Evolutionary conservation across 2,797 vertebrate genomes (phyloP), one percentile per base, ranked within the genome.

Genomic region (Etheostoma perlongum): DNA sequence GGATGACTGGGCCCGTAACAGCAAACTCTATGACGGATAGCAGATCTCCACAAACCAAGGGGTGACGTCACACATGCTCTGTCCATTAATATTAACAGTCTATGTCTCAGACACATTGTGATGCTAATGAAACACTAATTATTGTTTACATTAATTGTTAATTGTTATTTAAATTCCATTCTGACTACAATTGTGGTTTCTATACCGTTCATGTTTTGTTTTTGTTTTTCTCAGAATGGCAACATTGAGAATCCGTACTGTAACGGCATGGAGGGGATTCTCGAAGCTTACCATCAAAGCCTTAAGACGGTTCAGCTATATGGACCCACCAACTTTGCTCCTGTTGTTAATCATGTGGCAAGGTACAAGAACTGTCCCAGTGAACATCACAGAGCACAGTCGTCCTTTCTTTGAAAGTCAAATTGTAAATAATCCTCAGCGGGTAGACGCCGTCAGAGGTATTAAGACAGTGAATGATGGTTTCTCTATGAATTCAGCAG

Each of bases 271-370:
- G 96, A 97, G 57, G 98, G 98, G 12, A 98, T 99, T 74, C 92
- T 99, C 3, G 97, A 98, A 78, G 97, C 97, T 0, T 99, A 99
- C 78, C 97, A 99, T 90, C 94, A 95, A 93, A 98, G 97, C 94
- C 96, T 99, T 89, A 97, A 97, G 94, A 96, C 96, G 0, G 97
- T 99, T 80, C 98, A 99, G 94, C 97, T 99, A 55, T 99, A 98
- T 0, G 98, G 98, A 36, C 98, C 98, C 59, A 99, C 98, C 82
- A 99, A 99, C 92, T 99, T 99, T 0, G 96, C 98, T 21, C 98
- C 98, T 0, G 96, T 99, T 1, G 96, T 99, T 85, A 99, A 97
- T 88, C 97, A 97, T 0, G 98, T 99, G 71, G 98, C 98, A 27
- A 96, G 97, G 98, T 99, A 92, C 18, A 42, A 67, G 55, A 65